Evolutionary conservation across 2,113 vertebrate species (phyloP).

Genomic region (Oreochromis aureus): DNA sequence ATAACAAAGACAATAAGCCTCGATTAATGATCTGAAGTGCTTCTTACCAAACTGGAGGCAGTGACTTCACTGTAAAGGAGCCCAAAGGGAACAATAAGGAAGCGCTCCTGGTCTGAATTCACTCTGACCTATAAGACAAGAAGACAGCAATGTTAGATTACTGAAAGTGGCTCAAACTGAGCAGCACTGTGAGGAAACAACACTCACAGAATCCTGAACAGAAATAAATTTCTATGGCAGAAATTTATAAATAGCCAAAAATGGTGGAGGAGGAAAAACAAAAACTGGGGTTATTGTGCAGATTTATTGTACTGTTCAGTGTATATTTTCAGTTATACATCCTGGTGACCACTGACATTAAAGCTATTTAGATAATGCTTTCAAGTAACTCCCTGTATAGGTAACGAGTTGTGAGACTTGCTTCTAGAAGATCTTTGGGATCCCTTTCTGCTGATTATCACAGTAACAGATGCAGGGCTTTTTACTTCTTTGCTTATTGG

Average conservation of each 20-base stretch:
- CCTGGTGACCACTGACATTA: neutral
- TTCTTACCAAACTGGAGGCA: constrained; percentile 92
- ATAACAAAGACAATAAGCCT: neutral
- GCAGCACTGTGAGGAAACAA: neutral
- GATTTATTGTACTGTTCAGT: neutral
- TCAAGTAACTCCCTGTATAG: neutral
- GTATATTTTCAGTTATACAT: neutral
- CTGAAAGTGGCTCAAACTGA: neutral
- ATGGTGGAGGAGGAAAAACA: neutral
- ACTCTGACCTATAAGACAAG: constrained; percentile 79
- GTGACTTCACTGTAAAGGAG: constrained; percentile 97
- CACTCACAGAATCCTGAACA: neutral
- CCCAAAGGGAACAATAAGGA: constrained; percentile 93
- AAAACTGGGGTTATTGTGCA: neutral
- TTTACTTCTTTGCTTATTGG: neutral
- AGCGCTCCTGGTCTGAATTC: constrained; percentile 89
- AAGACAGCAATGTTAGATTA: neutral
- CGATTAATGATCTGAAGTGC: neutral
- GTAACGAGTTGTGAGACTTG: neutral
- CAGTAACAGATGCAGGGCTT: neutral
- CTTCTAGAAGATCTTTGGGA: neutral
- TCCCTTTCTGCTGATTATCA: neutral
- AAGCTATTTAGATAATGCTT: neutral
- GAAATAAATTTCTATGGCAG: neutral
- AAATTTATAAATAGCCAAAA: neutral